Percentiles rank a stretch among this genome's conserved stretches.
phyloP scores from a whole-genome alignment of 2,888 invertebrate species.

The Pyrrhia umbra region DNA sequence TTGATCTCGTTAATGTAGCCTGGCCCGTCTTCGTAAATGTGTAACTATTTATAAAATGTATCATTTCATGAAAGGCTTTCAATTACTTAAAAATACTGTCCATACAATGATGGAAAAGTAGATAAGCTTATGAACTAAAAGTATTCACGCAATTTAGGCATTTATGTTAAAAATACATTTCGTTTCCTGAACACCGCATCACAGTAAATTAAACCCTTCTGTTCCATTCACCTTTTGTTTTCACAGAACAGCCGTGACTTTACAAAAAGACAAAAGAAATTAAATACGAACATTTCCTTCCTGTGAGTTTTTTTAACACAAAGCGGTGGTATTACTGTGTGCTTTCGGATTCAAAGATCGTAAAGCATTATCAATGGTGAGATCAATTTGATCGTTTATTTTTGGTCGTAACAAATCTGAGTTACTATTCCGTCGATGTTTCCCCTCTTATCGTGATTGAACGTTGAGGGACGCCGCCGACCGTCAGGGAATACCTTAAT shows the following conservation, averaged over 20 bases:
- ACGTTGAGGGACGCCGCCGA: constrained; percentile 30
- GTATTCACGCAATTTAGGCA: constrained; percentile 20
- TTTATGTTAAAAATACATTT: constrained; percentile 22
- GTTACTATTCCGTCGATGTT: constrained; percentile 52
- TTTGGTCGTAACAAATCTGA: constrained; percentile 38
- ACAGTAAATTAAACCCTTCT: constrained; percentile 39
- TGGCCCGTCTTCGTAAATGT: background rate
- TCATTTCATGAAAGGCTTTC: background rate
- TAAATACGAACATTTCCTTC: constrained; percentile 18
- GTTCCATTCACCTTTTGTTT: constrained; percentile 35
- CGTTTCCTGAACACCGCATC: constrained; percentile 16
- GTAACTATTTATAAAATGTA: background rate
- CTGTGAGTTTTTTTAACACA: constrained; percentile 14
- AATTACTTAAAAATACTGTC: constrained; percentile 34
- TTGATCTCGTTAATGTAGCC: constrained; percentile 13
- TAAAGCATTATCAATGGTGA: constrained; percentile 22
- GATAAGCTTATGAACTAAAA: constrained; percentile 14
- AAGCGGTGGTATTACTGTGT: constrained; percentile 13
- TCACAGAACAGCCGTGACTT: constrained; percentile 14
- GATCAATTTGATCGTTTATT: constrained; percentile 41
- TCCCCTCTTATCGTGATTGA: constrained; percentile 47
- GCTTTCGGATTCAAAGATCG: constrained; percentile 9
- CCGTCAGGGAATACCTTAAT: constrained; percentile 43
- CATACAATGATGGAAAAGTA: constrained; percentile 21
- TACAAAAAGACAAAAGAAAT: constrained; percentile 36